Base-by-base conservation (phyloP, 2,797 vertebrate species). In the Thaleichthys pacificus region DNA sequence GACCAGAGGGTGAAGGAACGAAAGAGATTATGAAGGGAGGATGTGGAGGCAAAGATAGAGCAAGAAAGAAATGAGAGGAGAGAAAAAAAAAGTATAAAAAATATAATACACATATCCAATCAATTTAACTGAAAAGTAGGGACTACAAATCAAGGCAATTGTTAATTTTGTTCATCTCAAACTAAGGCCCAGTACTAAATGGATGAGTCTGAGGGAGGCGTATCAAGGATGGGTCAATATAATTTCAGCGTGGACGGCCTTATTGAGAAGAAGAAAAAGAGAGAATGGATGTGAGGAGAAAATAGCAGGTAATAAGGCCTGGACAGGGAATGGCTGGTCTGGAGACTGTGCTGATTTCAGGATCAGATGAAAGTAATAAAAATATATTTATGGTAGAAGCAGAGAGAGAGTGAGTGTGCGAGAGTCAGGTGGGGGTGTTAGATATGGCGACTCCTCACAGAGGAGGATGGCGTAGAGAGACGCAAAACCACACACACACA, bases 321-420 rank as follows among this genome's bases (percentile, higher is more conserved):
- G 11, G 14, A 47, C 42, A 47, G 12, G 42, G 42, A 47, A 5
- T 47, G 12, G 9, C 42, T 14, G 42, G 12, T 12, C 42, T 42
- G 38, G 38, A 11, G 38, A 42, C 38, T 47, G 35, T 38, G 42
- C 42, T 47, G 42, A 8, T 47, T 47, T 47, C 42, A 47, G 42
- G 42, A 47, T 35, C 32, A 35, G 32, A 8, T 35, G 6, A 49
- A 76, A 22, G 28, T 57, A 35, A 63, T 65, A 66, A 54, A 28
- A 77, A 69, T 35, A 73, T 51, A 38, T 47, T 47, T 47, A 47
- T 14, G 17, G 51, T 32, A 56, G 61, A 3, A 60, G 61, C 73
- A 57, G 28, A 69, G 61, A 71, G 70, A 66, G 38, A n/a, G 22
- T 56, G 28, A 64, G 24, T 71, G n/a, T 75, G 22, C 17, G 28